Base-by-base conservation (phyloP, 2,888 invertebrate species). In the Nymphalis polychloros region DNA sequence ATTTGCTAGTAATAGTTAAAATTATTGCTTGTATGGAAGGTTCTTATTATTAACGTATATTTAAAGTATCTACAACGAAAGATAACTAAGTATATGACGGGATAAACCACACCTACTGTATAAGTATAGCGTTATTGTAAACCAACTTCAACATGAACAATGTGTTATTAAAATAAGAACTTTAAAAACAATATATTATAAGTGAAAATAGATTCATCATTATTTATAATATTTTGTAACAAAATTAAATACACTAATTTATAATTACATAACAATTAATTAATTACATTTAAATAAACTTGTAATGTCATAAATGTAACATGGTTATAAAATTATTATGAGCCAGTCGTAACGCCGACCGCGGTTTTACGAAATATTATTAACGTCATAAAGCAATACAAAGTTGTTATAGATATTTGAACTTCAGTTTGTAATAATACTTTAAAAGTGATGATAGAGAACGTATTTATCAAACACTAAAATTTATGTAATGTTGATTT, bases 261-360 rank as follows among this genome's bases (percentile, higher is more conserved):
- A 55, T 55, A 35, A 35, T 27, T 55, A 55, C n/a, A 55, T 31
- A 27, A 55, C 55, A 35, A 55, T 55, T 55, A 55, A 31, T 41
- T 41, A 41, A 41, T 41, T 41, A 41, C 41, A 41, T 41, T 41
- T 13, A 41, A 41, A 41, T 41, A 41, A 41, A 41, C 10, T 41
- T 41, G 41, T 31, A 31, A 31, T 31, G 27, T 4, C 4, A 41
- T 41, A 41, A 41, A 41, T 41, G 41, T 41, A 41, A 41, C 41
- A 41, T 20, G n/a, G 10, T 20, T 52, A 23, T 52, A 52, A 52
- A 19, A 52, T n/a, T 20, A 52, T 20, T 19, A 20, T 3, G 19
- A 50, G 4, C 20, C 52, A 50, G 41, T 41, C 41, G 41, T 13
- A 41, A 41, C 41, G 41, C 41, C 41, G 41, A 41, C 41, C 13